Evolutionary conservation across 2,113 vertebrate species (phyloP), one percentile per base, ranked within the genome.

Genomic region (Microtus pennsylvanicus): DNA sequence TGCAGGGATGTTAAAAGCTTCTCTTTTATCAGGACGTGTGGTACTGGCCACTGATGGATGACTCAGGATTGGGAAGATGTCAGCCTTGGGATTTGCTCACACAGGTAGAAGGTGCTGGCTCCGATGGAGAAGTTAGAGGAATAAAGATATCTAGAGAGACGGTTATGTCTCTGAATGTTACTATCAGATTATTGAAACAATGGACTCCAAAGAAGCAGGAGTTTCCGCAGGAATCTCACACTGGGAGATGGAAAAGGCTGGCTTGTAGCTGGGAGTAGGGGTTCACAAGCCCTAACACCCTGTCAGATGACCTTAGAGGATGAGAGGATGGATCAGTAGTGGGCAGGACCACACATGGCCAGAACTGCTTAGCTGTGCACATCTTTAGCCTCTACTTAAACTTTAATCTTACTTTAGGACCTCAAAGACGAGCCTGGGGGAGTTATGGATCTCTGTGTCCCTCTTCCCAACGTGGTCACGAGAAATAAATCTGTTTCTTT

Each of bases 61-160:
- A n/a, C 58, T 47, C 17, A 0, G 33, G 24, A 30, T 47, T 67
- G 76, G 63, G 19, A 33, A 78, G 38, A 24, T 30, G 47, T 22
- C 8, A 24, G 33, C 13, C 0, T 2, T n/a, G 81, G 45, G 70
- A 67, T 95, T 28, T 80, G 38, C 28, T 78, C 8, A 12, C 58
- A 26, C 4, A 6, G 11, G 10, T 1, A n/a, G 22, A 7, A 0
- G 47, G 35, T 6, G 12, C 47, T n/a, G 77, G n/a, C 17, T 72
- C 13, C 1, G 5, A 2, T 69, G 33, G 5, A 69, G 67, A 33
- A 4, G 14, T 14, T 35, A 69, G 5, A 69, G 67, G 67, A 3
- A 16, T 7, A 70, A 70, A 61, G 47, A 14, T 5, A 14, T 28
- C 33, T 30, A 77, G 26, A 77, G 75, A 47, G 13, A 30, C 0